A percentile compares a stretch with the other conserved stretches of the same genome.
phyloP scores from a whole-genome alignment of 2,797 vertebrate genomes.

The Discoglossus pictus region DNA sequence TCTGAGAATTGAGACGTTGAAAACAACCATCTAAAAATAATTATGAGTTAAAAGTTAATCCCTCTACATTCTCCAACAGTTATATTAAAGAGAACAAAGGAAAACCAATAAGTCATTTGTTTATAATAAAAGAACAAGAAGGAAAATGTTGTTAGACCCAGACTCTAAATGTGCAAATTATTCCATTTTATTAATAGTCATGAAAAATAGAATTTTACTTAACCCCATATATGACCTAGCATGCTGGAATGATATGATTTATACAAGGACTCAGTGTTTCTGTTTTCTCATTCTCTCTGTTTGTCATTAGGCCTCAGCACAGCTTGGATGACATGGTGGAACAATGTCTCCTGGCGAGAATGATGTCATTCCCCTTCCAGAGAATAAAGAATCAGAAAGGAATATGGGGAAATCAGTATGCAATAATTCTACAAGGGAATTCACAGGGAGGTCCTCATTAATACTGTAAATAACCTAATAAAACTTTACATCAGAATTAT shows the following conservation, averaged over 20 bases:
- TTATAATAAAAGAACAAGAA: background rate
- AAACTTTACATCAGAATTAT: slow-evolving; percentile 7
- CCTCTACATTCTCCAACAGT: too few species aligned
- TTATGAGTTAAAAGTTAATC: too few species aligned
- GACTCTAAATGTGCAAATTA: background rate
- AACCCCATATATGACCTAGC: background rate
- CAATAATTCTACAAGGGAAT: background rate
- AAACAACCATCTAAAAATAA: too few species aligned
- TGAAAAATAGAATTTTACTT: background rate
- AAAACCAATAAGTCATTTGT: background rate
- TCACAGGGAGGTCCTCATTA: slow-evolving; percentile 20
- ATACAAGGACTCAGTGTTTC: background rate
- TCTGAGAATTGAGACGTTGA: too few species aligned
- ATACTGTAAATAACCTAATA: slow-evolving; percentile 19
- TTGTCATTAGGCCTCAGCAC: slow-evolving; percentile 7
- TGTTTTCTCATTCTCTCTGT: slow-evolving; percentile 5
- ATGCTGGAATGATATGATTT: slow-evolving; percentile 8
- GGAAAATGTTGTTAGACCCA: background rate
- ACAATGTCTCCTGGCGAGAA: slow-evolving; percentile 32
- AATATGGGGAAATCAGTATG: background rate
- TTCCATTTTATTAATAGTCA: slow-evolving; percentile 2
- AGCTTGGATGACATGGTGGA: slow-evolving; percentile 29
- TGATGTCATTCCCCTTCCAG: slow-evolving; percentile 26
- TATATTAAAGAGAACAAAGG: background rate
- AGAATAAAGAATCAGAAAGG: slow-evolving; percentile 14